Conservation (phyloP, 1,140 invertebrate species). For the Temnothorax longispinosus region DNA sequence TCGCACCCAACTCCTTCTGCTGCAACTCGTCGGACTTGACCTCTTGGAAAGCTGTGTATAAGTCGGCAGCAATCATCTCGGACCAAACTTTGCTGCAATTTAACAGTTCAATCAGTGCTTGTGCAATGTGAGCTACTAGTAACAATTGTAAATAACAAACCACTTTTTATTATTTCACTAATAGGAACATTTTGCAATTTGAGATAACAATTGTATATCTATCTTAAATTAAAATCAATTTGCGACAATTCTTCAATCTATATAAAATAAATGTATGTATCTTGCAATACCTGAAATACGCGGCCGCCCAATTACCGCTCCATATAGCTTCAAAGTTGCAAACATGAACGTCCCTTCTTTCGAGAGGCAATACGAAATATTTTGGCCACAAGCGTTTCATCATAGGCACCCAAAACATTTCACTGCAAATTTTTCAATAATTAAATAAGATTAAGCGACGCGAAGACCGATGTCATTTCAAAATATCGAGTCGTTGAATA, state of each 20-base stretch:
- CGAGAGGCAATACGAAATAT: constrained; percentile 90
- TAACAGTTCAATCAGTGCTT: not conserved
- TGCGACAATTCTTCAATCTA: not conserved
- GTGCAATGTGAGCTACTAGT: not conserved
- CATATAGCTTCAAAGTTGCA: constrained; percentile 93
- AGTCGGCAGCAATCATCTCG: constrained; percentile 95
- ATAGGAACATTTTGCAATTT: not conserved
- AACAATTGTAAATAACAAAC: not conserved
- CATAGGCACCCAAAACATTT: constrained; percentile 93
- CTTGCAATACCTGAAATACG: constrained; percentile 87
- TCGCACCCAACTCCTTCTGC: constrained; percentile 87
- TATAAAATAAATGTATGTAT: not conserved
- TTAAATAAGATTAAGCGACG: not conserved
- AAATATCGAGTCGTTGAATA: not conserved
- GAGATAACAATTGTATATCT: not conserved
- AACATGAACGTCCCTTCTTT: constrained; percentile 92
- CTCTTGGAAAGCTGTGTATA: constrained; percentile 94
- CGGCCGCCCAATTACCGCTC: constrained; percentile 90
- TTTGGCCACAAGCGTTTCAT: constrained; percentile 91
- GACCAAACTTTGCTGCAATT: constrained; percentile 91
- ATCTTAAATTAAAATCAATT: not conserved
- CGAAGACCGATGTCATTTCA: not conserved
- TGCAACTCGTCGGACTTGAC: constrained; percentile 82
- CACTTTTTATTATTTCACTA: not conserved
- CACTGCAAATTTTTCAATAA: constrained; percentile 77